Evolutionary conservation across 2,888 invertebrate genomes (phyloP), one percentile per base, ranked within the genome.

Genomic region (Zonitis immaculata): DNA sequence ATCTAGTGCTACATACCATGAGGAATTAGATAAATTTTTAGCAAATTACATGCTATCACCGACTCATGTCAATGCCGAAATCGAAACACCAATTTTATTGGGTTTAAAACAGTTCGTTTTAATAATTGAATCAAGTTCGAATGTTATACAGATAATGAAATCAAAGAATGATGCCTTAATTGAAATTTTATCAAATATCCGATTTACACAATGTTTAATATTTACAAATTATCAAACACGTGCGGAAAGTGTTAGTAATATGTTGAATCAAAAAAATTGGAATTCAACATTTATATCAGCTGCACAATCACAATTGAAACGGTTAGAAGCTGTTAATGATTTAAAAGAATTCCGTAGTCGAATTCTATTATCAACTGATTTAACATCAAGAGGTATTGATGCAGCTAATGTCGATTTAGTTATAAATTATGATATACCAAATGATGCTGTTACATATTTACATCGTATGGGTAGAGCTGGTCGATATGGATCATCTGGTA

Each of bases 391-490:
- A 61, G 99, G 99, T 9, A 90, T 99, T 59, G 98, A 99, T 79
- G 91, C 90, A 1, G 87, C 91, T 3, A 89, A 93, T 76, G 88
- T 97, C 8, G 92, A 98, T 79, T 75, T 99, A 54, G 90, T 99
- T 0, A 82, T 99, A 7, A 97, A 98, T 75, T 83, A 95, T 68
- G 97, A 97, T 72, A 78, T 91, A 26, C 94, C 98, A 1, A 69
- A 70, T 58, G 87, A 90, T 67, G 80, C 84, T 62, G 86, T 88
- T 59, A 93, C 91, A 14, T 95, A 95, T 78, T 81, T 95, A 58
- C 98, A 99, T 78, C 81, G 98, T 68, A 95, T 96, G 71, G 98
- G 98, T 1, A 82, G 98, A 66, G 95, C 96, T 42, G 98, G 98
- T 0, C 81, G 98, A 56, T 98, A 88, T 79, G 98, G 97, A 1